Conservation (phyloP, 2,888 invertebrate genomes). For the Perizoma affinitatum region DNA sequence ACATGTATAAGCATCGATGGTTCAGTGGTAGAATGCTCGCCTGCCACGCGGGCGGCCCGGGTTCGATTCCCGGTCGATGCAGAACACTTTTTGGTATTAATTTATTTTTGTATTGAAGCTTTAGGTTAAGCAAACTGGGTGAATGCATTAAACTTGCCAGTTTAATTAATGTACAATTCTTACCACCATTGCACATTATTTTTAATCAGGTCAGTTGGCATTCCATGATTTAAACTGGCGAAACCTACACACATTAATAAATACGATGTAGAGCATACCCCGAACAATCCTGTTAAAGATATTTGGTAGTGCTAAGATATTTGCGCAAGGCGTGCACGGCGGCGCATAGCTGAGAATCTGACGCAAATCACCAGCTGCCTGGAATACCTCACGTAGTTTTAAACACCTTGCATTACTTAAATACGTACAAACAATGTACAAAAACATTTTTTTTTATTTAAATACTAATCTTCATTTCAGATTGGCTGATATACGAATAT, state of each 20-base stretch:
- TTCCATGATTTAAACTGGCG: too few relatives aligned
- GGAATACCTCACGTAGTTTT: conserved; percentile 15
- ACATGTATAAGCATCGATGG: conserved; percentile 69
- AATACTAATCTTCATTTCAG: too few relatives aligned
- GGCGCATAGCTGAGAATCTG: conserved; percentile 55
- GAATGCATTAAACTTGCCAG: too few relatives aligned
- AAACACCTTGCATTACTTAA: neutral
- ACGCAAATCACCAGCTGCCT: conserved; percentile 63
- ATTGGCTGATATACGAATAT: too few relatives aligned
- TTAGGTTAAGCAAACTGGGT: too few relatives aligned
- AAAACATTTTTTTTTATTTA: too few relatives aligned
- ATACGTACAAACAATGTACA: too few relatives aligned
- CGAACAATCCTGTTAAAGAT: conserved; percentile 1
- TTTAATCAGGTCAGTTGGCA: too few relatives aligned
- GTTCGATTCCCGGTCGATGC: conserved; percentile 85
- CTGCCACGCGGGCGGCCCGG: conserved; percentile 85
- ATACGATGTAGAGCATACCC: neutral
- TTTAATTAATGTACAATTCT: too few relatives aligned
- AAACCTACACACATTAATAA: too few relatives aligned
- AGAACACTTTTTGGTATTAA: conserved; percentile 35
- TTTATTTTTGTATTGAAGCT: neutral
- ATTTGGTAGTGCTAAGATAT: conserved; percentile 46
- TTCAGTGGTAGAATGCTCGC: conserved; percentile 84
- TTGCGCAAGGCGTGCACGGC: conserved; percentile 51
- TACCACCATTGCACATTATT: too few relatives aligned